Conservation (phyloP, 2,888 invertebrate genomes). For the Dryomyza anilis region DNA sequence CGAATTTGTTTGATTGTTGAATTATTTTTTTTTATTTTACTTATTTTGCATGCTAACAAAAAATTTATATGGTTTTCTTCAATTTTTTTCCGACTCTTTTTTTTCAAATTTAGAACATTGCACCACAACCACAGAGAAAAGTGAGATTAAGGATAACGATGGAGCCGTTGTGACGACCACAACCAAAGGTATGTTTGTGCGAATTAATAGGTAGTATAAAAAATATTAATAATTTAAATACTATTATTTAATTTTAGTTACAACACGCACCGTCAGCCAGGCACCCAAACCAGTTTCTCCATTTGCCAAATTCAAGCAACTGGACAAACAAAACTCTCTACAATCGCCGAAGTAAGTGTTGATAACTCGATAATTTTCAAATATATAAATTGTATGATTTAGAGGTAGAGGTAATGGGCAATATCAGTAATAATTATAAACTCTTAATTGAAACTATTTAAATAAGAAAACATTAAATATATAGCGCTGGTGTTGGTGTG, state of each 20-base stretch:
- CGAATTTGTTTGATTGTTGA: not conserved
- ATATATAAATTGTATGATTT: no score
- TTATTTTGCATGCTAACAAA: not conserved
- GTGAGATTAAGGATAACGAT: conserved; percentile 66
- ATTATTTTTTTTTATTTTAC: not conserved
- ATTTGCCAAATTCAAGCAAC: conserved; percentile 89
- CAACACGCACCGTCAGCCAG: conserved; percentile 63
- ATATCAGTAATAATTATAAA: no score
- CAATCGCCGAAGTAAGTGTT: conserved; percentile 75
- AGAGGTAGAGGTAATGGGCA: no score
- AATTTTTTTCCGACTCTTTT: conserved; percentile 11
- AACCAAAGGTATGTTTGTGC: conserved; percentile 63
- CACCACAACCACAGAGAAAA: conserved; percentile 58
- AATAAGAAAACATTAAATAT: no score
- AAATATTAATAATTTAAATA: not conserved
- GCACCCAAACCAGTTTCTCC: conserved; percentile 78
- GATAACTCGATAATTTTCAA: no score
- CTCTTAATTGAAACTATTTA: no score
- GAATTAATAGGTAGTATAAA: not conserved
- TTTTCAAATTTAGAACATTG: no score
- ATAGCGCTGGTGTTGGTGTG: no score
- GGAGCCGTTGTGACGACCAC: conserved; percentile 67
- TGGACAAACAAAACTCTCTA: conserved; percentile 84
- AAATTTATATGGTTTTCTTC: not conserved
- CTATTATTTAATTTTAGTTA: conserved; percentile 46